Conservation (phyloP, 2,113 vertebrate genomes). For the Leptosomus discolor region DNA sequence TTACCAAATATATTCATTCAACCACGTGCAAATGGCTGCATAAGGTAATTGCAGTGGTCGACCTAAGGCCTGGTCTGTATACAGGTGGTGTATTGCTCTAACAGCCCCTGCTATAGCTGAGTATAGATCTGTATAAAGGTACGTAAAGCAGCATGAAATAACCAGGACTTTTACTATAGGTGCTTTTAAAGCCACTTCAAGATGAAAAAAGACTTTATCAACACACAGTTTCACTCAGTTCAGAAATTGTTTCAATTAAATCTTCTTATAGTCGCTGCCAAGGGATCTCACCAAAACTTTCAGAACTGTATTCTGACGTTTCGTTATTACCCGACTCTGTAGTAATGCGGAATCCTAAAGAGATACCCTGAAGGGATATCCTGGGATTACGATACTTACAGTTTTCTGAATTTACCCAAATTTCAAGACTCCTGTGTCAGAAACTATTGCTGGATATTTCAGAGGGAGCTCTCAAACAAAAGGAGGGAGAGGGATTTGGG, state of each 20-base stretch:
- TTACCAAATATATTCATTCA: background rate
- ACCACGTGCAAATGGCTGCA: rapidly evolving
- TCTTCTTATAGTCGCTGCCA: background rate
- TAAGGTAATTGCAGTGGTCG: background rate
- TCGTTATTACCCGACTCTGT: background rate
- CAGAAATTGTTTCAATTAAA: background rate
- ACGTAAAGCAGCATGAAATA: background rate
- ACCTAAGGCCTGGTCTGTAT: background rate
- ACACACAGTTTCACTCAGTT: background rate
- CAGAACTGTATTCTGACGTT: background rate
- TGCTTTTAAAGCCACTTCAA: background rate
- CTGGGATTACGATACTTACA: background rate
- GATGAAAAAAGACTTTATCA: background rate
- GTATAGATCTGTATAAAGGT: background rate
- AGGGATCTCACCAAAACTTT: background rate
- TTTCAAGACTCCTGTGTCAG: background rate
- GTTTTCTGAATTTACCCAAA: background rate
- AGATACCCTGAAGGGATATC: background rate
- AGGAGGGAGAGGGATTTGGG: background rate
- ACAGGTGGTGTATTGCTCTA: background rate
- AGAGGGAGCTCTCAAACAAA: background rate
- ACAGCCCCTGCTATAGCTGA: background rate
- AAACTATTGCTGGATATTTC: background rate
- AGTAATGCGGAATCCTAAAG: background rate
- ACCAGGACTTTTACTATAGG: background rate